Evolutionary conservation across 2,888 invertebrate species (phyloP).

Genomic region (Spodoptera littoralis): DNA sequence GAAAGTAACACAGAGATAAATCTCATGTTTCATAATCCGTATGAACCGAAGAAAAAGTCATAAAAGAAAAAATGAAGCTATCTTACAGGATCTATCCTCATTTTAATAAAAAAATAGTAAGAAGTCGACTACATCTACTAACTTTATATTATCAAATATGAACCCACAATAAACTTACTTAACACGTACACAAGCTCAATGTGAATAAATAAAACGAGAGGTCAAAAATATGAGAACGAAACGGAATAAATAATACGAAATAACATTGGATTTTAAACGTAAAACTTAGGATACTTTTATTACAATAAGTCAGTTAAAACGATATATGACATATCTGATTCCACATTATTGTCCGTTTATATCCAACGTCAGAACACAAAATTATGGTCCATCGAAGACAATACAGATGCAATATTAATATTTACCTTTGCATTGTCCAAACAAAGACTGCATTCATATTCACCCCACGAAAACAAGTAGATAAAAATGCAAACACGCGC

Average conservation of each 20-base stretch:
- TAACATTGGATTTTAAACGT: slow-evolving; percentile 44
- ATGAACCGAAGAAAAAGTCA: slow-evolving; percentile 2
- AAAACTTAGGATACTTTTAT: slow-evolving; percentile 39
- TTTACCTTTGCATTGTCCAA: slow-evolving; percentile 81
- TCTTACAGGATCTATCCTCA: neutral
- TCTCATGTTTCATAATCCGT: neutral
- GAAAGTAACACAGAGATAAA: no score
- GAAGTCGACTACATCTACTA: slow-evolving; percentile 14
- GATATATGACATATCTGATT: slow-evolving; percentile 37
- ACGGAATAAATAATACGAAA: slow-evolving; percentile 54
- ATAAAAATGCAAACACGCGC: slow-evolving; percentile 87
- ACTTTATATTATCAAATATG: slow-evolving; percentile 34
- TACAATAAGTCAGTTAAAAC: slow-evolving; percentile 26
- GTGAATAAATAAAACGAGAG: slow-evolving; percentile 47
- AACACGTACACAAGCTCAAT: slow-evolving; percentile 46
- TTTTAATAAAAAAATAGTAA: slow-evolving; percentile 9
- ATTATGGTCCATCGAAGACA: slow-evolving; percentile 69
- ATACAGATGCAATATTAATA: slow-evolving; percentile 78
- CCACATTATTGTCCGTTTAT: slow-evolving; percentile 44
- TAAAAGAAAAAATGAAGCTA: slow-evolving; percentile 5
- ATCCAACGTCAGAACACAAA: slow-evolving; percentile 59
- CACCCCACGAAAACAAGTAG: slow-evolving; percentile 86
- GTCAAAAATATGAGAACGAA: slow-evolving; percentile 42
- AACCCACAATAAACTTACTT: slow-evolving; percentile 47
- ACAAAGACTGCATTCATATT: slow-evolving; percentile 85